Base-by-base conservation (phyloP, 2,797 vertebrate genomes). In the Rhodeus uyekii region DNA sequence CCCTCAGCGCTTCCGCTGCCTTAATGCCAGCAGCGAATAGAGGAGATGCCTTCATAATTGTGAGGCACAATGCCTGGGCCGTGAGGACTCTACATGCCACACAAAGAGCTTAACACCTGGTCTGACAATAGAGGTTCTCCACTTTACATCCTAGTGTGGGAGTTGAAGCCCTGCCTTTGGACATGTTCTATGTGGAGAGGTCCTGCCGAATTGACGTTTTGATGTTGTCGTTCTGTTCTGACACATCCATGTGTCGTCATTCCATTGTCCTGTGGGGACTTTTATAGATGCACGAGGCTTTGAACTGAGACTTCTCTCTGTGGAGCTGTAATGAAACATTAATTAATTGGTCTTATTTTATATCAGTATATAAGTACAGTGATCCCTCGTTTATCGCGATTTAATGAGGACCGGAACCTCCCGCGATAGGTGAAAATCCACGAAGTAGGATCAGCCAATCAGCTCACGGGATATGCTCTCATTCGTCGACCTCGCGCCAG, bases 31-130 rank as follows among this genome's bases (percentile, higher is more conserved):
- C 77, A 63, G 53, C 48, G n/a, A 76, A 42, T 67, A 69, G 74
- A 80, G 36, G 42, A 69, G 80, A 84, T 81, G 61, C 73, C 61
- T 34, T 36, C n/a, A 53, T 91, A 91, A 92, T 92, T 91, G 88
- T 63, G 69, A 76, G 83, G 60, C 67, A 86, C 79, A 83, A 55
- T 90, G 84, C 74, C 84, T 84, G 74, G 85, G 85, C 74, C 83
- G 72, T 86, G 83, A 87, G 27, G 38, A 80, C 67, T 74, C 53
- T 81, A n/a, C 39, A 60, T 82, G 82, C 80, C 68, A 72, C 14
- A 80, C 78, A 69, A 81, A 86, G 81, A 68, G 82, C 79, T 39
- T 48, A 77, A 83, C 84, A 88, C 83, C 87, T 86, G 84, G 50
- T 39, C 44, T 86, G 78, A 80, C 78, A 81, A 78, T 86, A 63